phyloP scores from a whole-genome alignment of 2,888 invertebrate genomes.

The Plagodis pulveraria region DNA sequence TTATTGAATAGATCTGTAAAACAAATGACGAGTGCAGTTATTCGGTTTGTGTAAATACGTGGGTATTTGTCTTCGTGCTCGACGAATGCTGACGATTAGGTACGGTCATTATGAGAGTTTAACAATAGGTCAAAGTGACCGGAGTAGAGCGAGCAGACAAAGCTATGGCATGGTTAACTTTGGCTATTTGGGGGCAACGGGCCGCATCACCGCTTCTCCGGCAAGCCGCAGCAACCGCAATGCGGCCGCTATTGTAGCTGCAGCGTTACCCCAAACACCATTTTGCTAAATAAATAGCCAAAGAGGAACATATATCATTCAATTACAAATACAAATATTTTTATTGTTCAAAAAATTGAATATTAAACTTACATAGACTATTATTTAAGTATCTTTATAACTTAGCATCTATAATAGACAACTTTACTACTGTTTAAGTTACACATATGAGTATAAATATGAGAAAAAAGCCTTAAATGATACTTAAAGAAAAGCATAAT shows the following conservation, averaged over 20 bases:
- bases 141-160: conserved; percentile 51
- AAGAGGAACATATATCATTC: conserved; percentile 17
- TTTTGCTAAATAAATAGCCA: conserved; percentile 75
- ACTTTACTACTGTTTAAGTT: too few species aligned
- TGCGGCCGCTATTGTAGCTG: conserved; percentile 62
- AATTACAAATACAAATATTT: too few species aligned
- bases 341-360: too few species aligned
- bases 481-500: too few species aligned
- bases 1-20: conserved; percentile 32
- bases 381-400: too few species aligned
- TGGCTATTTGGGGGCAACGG: conserved; percentile 63
- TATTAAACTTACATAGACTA: too few species aligned
- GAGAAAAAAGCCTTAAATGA: too few species aligned
- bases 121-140: conserved; percentile 53
- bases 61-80: conserved; percentile 31
- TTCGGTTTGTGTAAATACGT: conserved; percentile 22
- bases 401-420: too few species aligned
- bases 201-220: conserved; percentile 47
- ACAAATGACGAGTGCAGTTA: conserved; percentile 31
- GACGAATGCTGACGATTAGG: conserved; percentile 31
- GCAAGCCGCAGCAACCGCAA: conserved; percentile 44
- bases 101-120: conserved; percentile 36
- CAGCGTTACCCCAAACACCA: conserved; percentile 61
- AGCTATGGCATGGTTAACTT: conserved; percentile 67
- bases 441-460: too few species aligned